phyloP scores from a whole-genome alignment of 2,113 vertebrate genomes.

The Colius striatus region DNA sequence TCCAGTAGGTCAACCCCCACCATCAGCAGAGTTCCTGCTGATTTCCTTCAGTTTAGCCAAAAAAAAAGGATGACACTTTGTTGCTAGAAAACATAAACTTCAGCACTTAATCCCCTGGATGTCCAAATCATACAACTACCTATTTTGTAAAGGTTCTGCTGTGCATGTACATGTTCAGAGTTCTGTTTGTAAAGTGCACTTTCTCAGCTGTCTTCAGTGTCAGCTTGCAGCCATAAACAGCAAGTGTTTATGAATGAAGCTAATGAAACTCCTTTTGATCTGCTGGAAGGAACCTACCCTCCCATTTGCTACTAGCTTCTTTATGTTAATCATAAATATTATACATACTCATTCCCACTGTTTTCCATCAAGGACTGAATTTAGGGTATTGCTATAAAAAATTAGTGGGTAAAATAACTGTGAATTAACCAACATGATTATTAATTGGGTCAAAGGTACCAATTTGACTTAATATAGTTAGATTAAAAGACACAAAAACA shows the following conservation, averaged over 20 bases:
- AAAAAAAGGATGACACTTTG: not conserved
- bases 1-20: too few species aligned
- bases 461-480: not conserved
- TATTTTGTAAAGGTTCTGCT: not conserved
- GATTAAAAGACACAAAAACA: not conserved
- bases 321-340: not conserved
- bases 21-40: not conserved
- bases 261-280: not conserved
- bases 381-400: not conserved
- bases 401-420: not conserved
- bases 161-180: not conserved
- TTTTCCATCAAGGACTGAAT: not conserved
- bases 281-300: not conserved
- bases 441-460: not conserved
- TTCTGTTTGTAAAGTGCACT: not conserved
- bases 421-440: not conserved
- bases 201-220: not conserved
- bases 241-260: not conserved
- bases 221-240: not conserved
- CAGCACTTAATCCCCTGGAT: not conserved
- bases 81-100: not conserved
- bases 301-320: not conserved
- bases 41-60: not conserved
- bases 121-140: rapidly evolving
- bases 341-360: not conserved